Percentiles rank a stretch among this genome's conserved stretches.
These are phyloP conservation scores for Polymixis flavicincta DNA, from an alignment of 2,888 invertebrate species.

Conservation along the genomic window DNA sequence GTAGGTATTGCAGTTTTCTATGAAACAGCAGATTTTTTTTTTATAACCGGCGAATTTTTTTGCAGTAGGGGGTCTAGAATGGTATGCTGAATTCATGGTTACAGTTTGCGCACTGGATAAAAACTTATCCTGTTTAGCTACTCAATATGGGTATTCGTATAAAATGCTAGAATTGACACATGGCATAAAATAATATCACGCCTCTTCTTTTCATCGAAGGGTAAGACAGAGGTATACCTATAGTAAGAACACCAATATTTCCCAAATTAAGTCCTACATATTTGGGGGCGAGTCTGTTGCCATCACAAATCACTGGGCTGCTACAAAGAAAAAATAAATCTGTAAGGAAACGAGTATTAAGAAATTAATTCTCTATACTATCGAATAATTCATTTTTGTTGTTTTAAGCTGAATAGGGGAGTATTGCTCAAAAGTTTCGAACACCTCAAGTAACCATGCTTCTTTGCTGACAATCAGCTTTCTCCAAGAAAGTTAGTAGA, in stretches of 20 bases:
- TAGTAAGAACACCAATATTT: not conserved
- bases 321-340: not conserved
- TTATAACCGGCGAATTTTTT: no score
- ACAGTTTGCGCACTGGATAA: no score
- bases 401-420: not conserved
- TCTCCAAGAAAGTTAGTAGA: constrained; percentile 22
- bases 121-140: no score
- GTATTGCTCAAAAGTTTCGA: not conserved
- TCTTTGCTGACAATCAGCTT: constrained; percentile 3
- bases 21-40: no score
- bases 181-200: not conserved
- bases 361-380: not conserved
- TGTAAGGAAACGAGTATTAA: not conserved
- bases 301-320: not conserved
- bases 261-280: no score
- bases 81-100: no score
- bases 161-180: not conserved
- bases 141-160: not conserved
- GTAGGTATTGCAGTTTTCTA: no score
- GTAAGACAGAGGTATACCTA: not conserved
- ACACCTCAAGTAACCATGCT: not conserved
- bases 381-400: not conserved
- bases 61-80: no score
- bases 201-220: not conserved
- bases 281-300: no score